Conservation (phyloP, 2,888 invertebrate species). For the Epirrhoe alternata region DNA sequence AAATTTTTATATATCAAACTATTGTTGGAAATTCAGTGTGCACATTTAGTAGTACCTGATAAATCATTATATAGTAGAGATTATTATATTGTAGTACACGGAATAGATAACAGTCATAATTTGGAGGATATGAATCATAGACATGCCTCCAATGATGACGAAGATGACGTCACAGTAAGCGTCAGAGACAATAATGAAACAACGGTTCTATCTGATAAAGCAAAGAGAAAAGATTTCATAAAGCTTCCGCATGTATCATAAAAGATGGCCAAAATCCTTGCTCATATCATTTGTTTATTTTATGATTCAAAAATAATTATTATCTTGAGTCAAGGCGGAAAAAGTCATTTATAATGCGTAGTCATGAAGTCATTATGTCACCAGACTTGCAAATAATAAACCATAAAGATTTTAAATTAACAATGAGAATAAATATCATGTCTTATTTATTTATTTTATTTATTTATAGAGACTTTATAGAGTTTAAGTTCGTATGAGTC, state of each 20-base stretch:
- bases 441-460: too few relatives aligned
- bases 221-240: background rate
- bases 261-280: conserved; percentile 13
- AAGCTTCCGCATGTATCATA: conserved; percentile 7
- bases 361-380: conserved; percentile 11
- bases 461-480: too few relatives aligned
- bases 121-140: conserved; percentile 16
- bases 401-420: background rate
- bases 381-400: conserved; percentile 1
- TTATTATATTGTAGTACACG: background rate
- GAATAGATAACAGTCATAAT: conserved; percentile 16
- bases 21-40: background rate
- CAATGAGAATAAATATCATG: too few relatives aligned
- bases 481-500: too few relatives aligned
- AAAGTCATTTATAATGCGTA: background rate
- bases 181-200: conserved; percentile 3
- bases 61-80: background rate
- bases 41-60: background rate
- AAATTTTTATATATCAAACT: background rate
- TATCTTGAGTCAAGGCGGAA: conserved; percentile 23
- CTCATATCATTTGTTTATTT: conserved; percentile 25
- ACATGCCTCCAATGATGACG: conserved; percentile 4
- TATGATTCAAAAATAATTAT: conserved; percentile 22
- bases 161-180: conserved; percentile 5
- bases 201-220: conserved; percentile 10